These are phyloP conservation scores for Yoshiicerus persimilis DNA, from an alignment of 1,140 invertebrate species.

Conservation along the genomic window DNA sequence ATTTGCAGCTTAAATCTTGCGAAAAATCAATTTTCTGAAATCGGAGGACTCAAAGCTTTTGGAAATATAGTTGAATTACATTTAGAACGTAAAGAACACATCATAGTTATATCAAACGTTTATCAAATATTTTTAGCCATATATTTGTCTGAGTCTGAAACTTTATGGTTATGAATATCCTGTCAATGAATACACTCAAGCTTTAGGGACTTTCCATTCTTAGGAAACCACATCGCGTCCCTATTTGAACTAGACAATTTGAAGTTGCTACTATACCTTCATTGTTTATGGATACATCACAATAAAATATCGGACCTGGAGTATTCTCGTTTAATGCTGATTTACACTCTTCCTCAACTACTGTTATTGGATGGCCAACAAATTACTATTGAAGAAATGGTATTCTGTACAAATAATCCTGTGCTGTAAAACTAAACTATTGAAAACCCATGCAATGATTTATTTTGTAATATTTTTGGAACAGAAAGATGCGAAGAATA, in stretches of 20 bases:
- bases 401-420: neutral
- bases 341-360: constrained; percentile 28
- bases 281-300: constrained; percentile 11
- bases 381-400: constrained; percentile 19
- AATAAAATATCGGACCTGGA: constrained; percentile 21
- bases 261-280: constrained; percentile 1
- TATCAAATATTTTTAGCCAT: too few relatives aligned
- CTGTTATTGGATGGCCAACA: constrained; percentile 5
- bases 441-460: neutral
- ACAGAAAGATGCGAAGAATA: constrained; percentile 28
- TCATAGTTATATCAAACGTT: too few relatives aligned
- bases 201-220: neutral
- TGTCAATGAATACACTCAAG: too few relatives aligned
- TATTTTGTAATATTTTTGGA: neutral
- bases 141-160: too few relatives aligned
- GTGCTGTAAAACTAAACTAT: too few relatives aligned
- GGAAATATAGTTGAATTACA: constrained; percentile 10
- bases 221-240: constrained; percentile 11
- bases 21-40: constrained; percentile 21
- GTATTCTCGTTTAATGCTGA: constrained; percentile 8
- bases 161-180: too few relatives aligned
- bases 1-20: constrained; percentile 27
- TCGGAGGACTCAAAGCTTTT: neutral
- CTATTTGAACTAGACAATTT: constrained; percentile 27
- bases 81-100: neutral